A percentile compares a stretch with the other conserved stretches of the same genome.
Conservation (phyloP, 2,113 vertebrate species). For the Corvus moneduloides region DNA sequence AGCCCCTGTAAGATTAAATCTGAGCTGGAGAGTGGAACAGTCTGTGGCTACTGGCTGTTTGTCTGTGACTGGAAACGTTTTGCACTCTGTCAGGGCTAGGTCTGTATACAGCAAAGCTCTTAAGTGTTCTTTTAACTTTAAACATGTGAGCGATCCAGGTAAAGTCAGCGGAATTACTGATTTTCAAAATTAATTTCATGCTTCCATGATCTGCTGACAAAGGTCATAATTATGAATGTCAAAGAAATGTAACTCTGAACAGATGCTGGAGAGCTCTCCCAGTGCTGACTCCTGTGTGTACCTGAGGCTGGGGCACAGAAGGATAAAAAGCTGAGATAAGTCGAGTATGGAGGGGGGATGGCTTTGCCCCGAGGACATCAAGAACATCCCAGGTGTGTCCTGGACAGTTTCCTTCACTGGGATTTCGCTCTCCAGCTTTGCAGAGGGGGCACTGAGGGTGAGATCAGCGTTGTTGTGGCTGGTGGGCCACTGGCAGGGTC, state of each 20-base stretch:
- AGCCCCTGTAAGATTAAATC: background rate
- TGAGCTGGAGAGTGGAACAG: background rate
- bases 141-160: background rate
- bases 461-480: rapidly evolving
- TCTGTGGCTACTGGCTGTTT: background rate
- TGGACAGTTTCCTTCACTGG: background rate
- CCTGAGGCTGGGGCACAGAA: background rate
- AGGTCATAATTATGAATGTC: conserved; percentile 26
- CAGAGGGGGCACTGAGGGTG: background rate
- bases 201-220: conserved; percentile 21
- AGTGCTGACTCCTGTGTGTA: background rate
- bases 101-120: background rate
- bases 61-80: conserved; percentile 13
- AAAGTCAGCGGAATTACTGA: background rate
- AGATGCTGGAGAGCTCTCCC: background rate
- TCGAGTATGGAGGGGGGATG: rapidly evolving
- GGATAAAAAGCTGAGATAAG: background rate
- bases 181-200: conserved; percentile 43
- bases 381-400: background rate
- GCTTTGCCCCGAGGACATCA: background rate
- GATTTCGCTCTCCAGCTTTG: background rate
- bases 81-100: background rate
- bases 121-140: background rate
- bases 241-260: background rate
- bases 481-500: background rate